phyloP scores from a whole-genome alignment of 2,888 invertebrate species.

The Epiperipatus broadwayi region DNA sequence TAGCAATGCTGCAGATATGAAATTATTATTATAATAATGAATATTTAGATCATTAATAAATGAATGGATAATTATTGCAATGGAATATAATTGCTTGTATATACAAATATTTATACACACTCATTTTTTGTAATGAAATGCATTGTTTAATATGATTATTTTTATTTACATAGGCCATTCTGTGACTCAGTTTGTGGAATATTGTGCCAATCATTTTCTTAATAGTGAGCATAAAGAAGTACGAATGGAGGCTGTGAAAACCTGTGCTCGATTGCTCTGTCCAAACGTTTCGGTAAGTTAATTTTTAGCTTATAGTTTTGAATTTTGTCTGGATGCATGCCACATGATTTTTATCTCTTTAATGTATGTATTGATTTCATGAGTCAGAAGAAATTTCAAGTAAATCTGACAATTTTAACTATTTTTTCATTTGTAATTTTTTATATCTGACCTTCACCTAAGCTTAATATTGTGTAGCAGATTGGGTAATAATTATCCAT shows the following conservation, averaged over 20 bases:
- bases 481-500: too few species aligned
- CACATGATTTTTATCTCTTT: slow-evolving; percentile 5
- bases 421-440: background rate
- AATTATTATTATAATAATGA: too few species aligned
- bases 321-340: slow-evolving; percentile 1
- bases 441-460: too few species aligned
- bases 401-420: background rate
- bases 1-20: too few species aligned
- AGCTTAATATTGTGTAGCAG: too few species aligned
- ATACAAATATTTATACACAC: background rate
- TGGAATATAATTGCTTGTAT: too few species aligned
- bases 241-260: slow-evolving; percentile 77
- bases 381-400: too few species aligned
- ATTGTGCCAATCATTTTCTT: slow-evolving; percentile 77
- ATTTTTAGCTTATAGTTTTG: background rate
- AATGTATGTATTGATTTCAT: background rate
- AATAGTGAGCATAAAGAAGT: slow-evolving; percentile 78
- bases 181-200: slow-evolving; percentile 68
- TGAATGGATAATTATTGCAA: too few species aligned
- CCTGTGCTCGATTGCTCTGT: slow-evolving; percentile 68
- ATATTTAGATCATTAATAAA: too few species aligned
- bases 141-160: background rate
- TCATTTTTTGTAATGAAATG: background rate
- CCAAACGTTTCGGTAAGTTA: slow-evolving; percentile 43
- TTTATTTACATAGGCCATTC: slow-evolving; percentile 43